Conservation (phyloP, 2,113 vertebrate genomes). For the Cacatua alba region DNA sequence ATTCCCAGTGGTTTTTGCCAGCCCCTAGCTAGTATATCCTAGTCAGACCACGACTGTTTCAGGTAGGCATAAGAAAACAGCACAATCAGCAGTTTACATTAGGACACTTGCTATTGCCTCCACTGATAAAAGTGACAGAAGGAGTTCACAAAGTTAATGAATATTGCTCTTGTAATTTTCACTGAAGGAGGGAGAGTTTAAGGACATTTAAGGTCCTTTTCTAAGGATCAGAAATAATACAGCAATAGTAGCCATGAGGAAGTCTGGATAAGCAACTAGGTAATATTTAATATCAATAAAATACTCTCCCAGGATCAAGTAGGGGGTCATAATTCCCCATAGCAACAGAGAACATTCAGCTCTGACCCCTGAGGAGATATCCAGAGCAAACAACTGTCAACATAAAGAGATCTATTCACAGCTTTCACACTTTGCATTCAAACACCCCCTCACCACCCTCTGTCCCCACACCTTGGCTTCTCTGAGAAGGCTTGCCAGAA, state of each 20-base stretch:
- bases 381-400: neutral
- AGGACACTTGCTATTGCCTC: neutral
- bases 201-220: neutral
- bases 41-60: neutral
- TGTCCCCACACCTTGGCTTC: slow-evolving; percentile 3
- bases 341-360: neutral
- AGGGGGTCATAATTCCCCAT: neutral
- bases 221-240: neutral
- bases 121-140: neutral
- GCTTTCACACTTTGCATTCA: neutral
- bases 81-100: neutral
- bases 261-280: neutral
- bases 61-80: neutral
- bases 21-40: neutral
- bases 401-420: neutral
- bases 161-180: neutral
- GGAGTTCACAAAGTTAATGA: neutral
- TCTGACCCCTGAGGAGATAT: neutral
- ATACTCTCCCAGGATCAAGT: neutral
- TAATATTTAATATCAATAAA: neutral
- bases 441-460: neutral
- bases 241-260: neutral
- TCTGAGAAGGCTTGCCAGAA: neutral
- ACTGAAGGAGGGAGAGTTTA: neutral
- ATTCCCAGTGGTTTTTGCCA: neutral